phyloP scores from a whole-genome alignment of 2,888 invertebrate species.

The Ormyrus labotus region DNA sequence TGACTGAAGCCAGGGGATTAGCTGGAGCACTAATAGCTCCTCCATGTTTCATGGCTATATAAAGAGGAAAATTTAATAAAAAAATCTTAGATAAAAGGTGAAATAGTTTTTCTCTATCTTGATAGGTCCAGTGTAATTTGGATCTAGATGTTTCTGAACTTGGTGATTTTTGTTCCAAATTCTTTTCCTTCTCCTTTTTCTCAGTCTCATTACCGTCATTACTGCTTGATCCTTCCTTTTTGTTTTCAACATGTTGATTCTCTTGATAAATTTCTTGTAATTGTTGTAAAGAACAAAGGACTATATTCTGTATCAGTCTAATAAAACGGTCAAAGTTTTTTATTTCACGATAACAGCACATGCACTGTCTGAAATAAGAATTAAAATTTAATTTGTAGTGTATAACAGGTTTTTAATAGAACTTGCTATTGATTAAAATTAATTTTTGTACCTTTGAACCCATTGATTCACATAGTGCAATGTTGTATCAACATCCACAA shows the following conservation, averaged over 20 bases:
- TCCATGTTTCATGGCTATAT: constrained; percentile 91
- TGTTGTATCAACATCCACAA: constrained; percentile 89
- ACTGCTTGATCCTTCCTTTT: constrained; percentile 68
- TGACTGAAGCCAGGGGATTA: constrained; percentile 73
- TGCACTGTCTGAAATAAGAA: constrained; percentile 85
- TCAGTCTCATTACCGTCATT: constrained; percentile 67
- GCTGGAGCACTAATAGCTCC: constrained; percentile 77
- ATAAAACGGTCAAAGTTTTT: constrained; percentile 95
- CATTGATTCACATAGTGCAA: constrained; percentile 91
- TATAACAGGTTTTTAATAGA: constrained; percentile 26
- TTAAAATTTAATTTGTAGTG: not conserved
- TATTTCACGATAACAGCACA: constrained; percentile 94
- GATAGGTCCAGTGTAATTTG: constrained; percentile 81
- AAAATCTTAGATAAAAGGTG: constrained; percentile 92
- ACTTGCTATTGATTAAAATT: constrained; percentile 15
- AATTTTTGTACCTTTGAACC: constrained; percentile 85
- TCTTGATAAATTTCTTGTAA: constrained; percentile 82
- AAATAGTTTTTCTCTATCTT: constrained; percentile 92
- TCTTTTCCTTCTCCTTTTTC: constrained; percentile 67
- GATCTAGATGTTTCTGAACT: constrained; percentile 61
- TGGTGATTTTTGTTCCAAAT: constrained; percentile 71
- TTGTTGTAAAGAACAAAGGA: constrained; percentile 89
- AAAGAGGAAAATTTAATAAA: constrained; percentile 91
- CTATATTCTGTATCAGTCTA: constrained; percentile 90
- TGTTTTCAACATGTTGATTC: constrained; percentile 69